Evolutionary conservation across 1,140 invertebrate species (phyloP).

Genomic region (Trichomalopsis sarcophagae): DNA sequence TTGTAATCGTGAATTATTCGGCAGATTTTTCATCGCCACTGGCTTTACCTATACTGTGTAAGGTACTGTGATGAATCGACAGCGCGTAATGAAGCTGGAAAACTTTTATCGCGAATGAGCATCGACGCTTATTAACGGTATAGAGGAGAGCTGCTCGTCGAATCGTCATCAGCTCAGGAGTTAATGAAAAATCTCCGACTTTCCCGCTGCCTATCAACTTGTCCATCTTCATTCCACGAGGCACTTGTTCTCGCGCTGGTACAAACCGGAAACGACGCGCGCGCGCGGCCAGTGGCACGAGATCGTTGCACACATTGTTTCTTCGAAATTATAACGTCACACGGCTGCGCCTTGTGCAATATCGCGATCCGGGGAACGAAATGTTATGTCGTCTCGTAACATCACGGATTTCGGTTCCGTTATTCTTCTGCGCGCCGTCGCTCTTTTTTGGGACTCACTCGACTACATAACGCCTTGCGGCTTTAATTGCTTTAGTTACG

Average conservation of each 20-base stretch:
- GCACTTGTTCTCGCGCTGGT: not conserved
- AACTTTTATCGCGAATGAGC: no score
- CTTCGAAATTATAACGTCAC: slow-evolving; percentile 25
- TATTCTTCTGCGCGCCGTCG: not conserved
- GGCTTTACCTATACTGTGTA: no score
- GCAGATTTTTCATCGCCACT: not conserved
- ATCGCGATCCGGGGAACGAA: slow-evolving; percentile 8
- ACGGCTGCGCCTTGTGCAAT: slow-evolving; percentile 1
- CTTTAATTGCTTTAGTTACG: not conserved
- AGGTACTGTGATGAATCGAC: no score
- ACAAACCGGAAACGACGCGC: not conserved
- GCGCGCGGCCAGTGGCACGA: not conserved
- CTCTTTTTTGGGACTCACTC: slow-evolving; percentile 12
- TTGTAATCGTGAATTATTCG: not conserved
- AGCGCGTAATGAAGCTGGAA: no score
- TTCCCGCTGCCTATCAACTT: not conserved
- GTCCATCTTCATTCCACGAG: slow-evolving; percentile 12
- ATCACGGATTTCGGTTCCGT: slow-evolving; percentile 16
- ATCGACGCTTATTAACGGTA: not conserved
- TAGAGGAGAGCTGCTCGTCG: not conserved
- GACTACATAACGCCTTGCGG: not conserved
- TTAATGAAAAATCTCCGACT: not conserved
- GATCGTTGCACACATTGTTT: slow-evolving; percentile 16
- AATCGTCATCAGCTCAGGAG: not conserved
- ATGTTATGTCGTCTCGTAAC: not conserved